Conservation (phyloP, 2,888 invertebrate genomes). For the Tholera decimalis region DNA sequence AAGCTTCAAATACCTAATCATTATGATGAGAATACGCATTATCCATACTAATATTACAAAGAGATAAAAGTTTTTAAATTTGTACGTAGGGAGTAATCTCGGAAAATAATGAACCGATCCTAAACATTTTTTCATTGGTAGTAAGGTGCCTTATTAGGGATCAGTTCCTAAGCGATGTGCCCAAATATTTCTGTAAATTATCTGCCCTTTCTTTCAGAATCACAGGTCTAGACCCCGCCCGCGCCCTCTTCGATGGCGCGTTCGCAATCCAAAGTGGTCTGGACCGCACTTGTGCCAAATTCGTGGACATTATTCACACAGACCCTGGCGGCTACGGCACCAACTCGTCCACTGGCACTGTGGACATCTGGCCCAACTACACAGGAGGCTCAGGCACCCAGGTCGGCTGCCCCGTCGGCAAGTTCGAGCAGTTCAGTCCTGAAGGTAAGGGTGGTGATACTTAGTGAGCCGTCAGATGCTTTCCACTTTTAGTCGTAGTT, state of each 20-base stretch:
- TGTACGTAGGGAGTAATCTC: too few species aligned
- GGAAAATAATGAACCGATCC: too few species aligned
- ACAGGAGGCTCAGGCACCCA: constrained; percentile 81
- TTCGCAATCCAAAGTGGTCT: constrained; percentile 76
- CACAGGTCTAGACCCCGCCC: constrained; percentile 91
- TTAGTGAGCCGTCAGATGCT: too few species aligned
- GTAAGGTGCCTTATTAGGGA: too few species aligned
- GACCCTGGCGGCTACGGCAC: constrained; percentile 92
- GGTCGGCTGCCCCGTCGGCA: constrained; percentile 89
- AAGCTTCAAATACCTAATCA: too few species aligned
- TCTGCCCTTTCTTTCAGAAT: constrained; percentile 79
- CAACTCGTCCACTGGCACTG: constrained; percentile 86
- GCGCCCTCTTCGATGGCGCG: constrained; percentile 90
- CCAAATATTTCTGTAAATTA: too few species aligned
- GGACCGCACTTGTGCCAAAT: constrained; percentile 89
- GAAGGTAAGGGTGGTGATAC: constrained; percentile 77
- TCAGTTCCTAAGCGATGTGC: too few species aligned
- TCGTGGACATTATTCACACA: constrained; percentile 93
- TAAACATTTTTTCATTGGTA: too few species aligned
- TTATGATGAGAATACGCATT: too few species aligned
- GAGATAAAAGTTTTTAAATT: too few species aligned
- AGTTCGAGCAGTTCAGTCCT: constrained; percentile 76
- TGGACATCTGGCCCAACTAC: constrained; percentile 92
- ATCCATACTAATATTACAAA: too few species aligned
- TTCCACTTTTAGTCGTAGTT: too few species aligned